These are phyloP conservation scores for Epinephelus moara DNA, from an alignment of 2,113 vertebrate genomes.

Conservation along the genomic window DNA sequence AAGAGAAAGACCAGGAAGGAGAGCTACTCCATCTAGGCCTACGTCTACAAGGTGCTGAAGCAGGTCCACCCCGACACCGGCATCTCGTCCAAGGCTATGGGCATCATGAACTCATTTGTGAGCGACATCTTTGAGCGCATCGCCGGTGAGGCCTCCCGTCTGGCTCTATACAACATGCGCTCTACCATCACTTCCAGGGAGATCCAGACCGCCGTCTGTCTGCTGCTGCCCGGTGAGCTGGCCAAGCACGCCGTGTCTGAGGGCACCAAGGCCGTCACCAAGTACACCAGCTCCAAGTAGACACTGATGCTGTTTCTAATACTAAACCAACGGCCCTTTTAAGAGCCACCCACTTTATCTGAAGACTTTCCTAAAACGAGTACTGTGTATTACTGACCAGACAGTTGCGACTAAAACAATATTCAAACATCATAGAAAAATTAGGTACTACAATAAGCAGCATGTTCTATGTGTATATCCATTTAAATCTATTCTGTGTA, in stretches of 20 bases:
- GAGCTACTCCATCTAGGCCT: slow-evolving; percentile 83
- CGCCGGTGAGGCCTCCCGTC: slow-evolving; percentile 60
- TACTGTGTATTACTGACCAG: too few relatives aligned
- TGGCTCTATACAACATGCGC: slow-evolving; percentile 82
- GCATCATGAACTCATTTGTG: slow-evolving; percentile 80
- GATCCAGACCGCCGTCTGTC: slow-evolving; percentile 89
- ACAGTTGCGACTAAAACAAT: too few relatives aligned
- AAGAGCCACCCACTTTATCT: too few relatives aligned
- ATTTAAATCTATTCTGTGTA: too few relatives aligned
- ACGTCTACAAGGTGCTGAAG: slow-evolving; percentile 88
- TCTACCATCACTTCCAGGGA: slow-evolving; percentile 85
- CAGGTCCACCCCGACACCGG: slow-evolving; percentile 88
- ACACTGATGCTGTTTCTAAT: too few relatives aligned
- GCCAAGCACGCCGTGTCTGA: too few relatives aligned
- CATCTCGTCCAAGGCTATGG: slow-evolving; percentile 85
- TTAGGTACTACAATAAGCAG: too few relatives aligned
- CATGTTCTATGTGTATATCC: too few relatives aligned
- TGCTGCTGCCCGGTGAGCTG: slow-evolving; percentile 48
- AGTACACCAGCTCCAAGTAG: too few relatives aligned
- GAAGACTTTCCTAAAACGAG: neutral
- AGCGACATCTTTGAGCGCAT: slow-evolving; percentile 80
- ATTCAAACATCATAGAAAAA: too few relatives aligned
- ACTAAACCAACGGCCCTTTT: too few relatives aligned
- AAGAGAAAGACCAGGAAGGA: slow-evolving; percentile 55
- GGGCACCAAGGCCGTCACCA: too few relatives aligned